phyloP scores from a whole-genome alignment of 2,113 vertebrate species.

The Coturnix japonica region DNA sequence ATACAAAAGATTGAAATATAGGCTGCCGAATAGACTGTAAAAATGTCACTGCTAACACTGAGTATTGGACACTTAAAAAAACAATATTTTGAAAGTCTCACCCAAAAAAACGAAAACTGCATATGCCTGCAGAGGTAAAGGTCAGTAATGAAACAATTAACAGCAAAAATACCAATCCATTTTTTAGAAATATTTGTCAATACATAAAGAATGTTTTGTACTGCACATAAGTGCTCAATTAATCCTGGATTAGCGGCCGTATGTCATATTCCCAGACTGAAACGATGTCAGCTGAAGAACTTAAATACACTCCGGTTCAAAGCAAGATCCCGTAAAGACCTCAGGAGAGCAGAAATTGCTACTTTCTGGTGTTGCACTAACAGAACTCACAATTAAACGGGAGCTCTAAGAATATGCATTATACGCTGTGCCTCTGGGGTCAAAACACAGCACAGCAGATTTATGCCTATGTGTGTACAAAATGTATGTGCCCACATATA shows the following conservation, averaged over 20 bases:
- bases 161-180: constrained; percentile 87
- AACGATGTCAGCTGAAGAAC: constrained; percentile 79
- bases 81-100: constrained; percentile 89
- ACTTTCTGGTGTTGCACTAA: not conserved
- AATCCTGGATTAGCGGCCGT: constrained; percentile 82
- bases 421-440: not conserved
- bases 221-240: constrained; percentile 86
- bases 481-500: not conserved
- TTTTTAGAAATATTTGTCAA: constrained; percentile 89
- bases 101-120: constrained; percentile 87
- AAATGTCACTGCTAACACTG: constrained; percentile 86
- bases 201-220: constrained; percentile 88
- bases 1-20: constrained; percentile 85
- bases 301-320: constrained; percentile 75
- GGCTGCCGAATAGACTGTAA: constrained; percentile 83
- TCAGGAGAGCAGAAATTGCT: constrained; percentile 54
- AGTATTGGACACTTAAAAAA: constrained; percentile 86
- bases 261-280: constrained; percentile 83
- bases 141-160: constrained; percentile 87
- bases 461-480: not conserved
- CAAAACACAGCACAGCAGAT: not conserved
- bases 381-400: not conserved
- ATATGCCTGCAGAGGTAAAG: constrained; percentile 88
- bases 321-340: constrained; percentile 62
- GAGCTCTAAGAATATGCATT: not conserved